Percentiles rank a stretch among this genome's conserved stretches.
phyloP scores from a whole-genome alignment of 2,797 vertebrate species.

The Scolopax bukidnonensis region DNA sequence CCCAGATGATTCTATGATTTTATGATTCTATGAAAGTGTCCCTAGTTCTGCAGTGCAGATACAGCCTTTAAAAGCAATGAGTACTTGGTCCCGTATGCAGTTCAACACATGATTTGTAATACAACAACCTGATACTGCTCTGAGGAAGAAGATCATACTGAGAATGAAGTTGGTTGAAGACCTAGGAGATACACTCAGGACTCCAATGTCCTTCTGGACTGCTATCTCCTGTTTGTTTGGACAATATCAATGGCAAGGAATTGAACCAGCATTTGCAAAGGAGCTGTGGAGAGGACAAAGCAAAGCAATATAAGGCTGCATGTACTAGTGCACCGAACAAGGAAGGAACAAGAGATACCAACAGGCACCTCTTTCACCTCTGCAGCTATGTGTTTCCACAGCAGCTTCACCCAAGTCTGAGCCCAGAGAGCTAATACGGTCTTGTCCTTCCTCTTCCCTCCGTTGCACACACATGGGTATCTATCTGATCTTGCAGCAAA shows the following conservation, averaged over 20 bases:
- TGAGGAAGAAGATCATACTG: background rate
- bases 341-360: background rate
- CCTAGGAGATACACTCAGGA: background rate
- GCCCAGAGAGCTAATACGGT: background rate
- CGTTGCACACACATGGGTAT: background rate
- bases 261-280: background rate
- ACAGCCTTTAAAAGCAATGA: background rate
- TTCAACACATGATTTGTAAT: rapidly evolving
- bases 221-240: background rate
- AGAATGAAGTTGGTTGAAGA: background rate
- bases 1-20: too few species aligned
- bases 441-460: background rate
- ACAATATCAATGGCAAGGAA: background rate
- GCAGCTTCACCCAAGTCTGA: background rate
- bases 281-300: background rate
- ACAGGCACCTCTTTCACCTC: background rate
- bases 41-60: background rate
- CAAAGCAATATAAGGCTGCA: background rate
- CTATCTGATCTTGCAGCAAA: background rate
- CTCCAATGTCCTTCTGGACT: background rate
- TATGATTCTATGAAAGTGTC: background rate
- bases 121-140: rapidly evolving
- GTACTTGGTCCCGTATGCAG: background rate
- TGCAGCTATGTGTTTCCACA: background rate
- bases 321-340: background rate